Conservation (phyloP, 2,888 invertebrate species). For the Meteorus cinctellus region DNA sequence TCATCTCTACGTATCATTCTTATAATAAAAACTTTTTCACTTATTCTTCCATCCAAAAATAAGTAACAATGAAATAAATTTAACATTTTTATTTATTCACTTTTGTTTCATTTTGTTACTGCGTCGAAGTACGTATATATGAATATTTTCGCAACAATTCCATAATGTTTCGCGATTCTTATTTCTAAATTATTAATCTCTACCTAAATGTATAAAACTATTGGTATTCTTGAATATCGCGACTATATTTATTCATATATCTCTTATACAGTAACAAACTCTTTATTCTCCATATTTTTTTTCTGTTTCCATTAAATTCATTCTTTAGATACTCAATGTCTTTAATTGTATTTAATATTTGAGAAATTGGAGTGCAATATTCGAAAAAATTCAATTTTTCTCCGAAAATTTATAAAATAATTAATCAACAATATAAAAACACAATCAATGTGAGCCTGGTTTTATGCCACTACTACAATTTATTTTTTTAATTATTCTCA, state of each 20-base stretch:
- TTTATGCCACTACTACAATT: not conserved
- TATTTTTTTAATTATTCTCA: not conserved
- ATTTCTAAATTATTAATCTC: conserved; percentile 40
- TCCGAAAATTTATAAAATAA: not conserved
- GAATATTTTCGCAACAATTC: not conserved
- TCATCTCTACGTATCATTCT: conserved; percentile 69
- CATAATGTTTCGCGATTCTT: conserved; percentile 25
- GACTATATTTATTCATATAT: conserved; percentile 34
- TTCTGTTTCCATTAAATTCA: conserved; percentile 7
- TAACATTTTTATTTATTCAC: not conserved
- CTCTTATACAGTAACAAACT: conserved; percentile 19
- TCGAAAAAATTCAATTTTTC: not conserved
- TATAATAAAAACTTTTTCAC: conserved; percentile 62
- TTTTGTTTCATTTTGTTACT: conserved; percentile 16
- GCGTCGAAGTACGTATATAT: not conserved
- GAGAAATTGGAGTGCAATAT: not conserved
- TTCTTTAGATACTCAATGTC: not conserved
- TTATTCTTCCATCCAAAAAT: conserved; percentile 38
- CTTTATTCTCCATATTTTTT: not conserved
- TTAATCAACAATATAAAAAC: not conserved
- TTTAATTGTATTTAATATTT: not conserved
- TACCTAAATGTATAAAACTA: conserved; percentile 11
- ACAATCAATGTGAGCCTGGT: not conserved
- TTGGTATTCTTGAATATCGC: conserved; percentile 18
- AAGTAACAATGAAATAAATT: conserved; percentile 32